Base-by-base conservation (phyloP, 1,140 invertebrate genomes). In the Holcopasites calliopsidis region DNA sequence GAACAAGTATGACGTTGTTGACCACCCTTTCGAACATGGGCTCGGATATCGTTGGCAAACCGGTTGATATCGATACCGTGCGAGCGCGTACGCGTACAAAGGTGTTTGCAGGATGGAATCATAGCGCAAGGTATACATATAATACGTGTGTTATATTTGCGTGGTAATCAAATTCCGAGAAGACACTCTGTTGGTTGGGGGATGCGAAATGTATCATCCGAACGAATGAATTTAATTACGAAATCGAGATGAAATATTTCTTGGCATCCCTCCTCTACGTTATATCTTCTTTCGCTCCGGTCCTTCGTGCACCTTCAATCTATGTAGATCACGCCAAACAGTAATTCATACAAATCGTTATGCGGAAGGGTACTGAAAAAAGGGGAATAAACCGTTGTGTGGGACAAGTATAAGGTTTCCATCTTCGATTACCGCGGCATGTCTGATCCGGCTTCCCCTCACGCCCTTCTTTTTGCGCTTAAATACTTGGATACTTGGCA, bases 51-150 rank as follows among this genome's bases (percentile, higher is more conserved):
- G 54, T 75, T 87, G 8, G 66, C 79, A 79, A 88, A 88, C 87
- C 87, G 87, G 87, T 88, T 88, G 84, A 69, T 38, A 88, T 54
- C 58, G 11, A 87, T 69, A 88, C 85, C 82, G 82, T 83, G 84
- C 55, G 80, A 85, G 80, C 73, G 40, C 64, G 75, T 31, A 38
- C 44, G 3, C 33, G 38, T 64, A 35, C 13, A 44, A 52, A 76
- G 49, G 10, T 55, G 65, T 73, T 52, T 28, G 40, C 2, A 33
- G 13, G 13, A 5, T 42, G 28, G 18, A 1, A 8, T 10, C 2
- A 11, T 13, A 6, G 1, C 40, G 40, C 8, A 16, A 7, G 8
- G 40, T n/a, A n/a, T n/a, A 16, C 2, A 42, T 42, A 42, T 42
- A 8, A 10, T 16, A 55, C 6, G 16, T 1, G 40, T 40, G 40